Conservation (phyloP, 2,113 vertebrate species). For the Balaenoptera acutorostrata region DNA sequence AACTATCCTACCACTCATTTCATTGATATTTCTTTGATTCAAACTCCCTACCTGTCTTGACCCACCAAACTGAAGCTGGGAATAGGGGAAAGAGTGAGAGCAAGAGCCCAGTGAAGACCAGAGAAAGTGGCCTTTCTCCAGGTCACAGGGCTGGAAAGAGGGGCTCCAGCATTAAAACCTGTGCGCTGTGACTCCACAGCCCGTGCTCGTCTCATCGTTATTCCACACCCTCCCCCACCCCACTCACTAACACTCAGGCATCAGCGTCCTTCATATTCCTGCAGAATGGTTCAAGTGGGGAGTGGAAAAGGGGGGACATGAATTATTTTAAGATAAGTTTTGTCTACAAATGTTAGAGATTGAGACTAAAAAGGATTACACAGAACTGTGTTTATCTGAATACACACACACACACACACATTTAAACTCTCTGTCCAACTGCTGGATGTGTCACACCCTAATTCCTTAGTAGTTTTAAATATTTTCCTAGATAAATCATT, state of each 20-base stretch:
- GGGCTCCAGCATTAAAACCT: neutral
- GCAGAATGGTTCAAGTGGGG: neutral
- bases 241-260: neutral
- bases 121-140: neutral
- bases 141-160: neutral
- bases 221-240: neutral
- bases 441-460: neutral
- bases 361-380: neutral
- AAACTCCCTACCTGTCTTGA: neutral
- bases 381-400: neutral
- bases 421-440: neutral
- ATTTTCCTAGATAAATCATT: neutral
- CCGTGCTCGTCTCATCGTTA: neutral
- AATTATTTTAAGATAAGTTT: neutral
- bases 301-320: neutral
- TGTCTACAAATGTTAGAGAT: neutral
- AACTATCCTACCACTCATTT: neutral
- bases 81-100: neutral
- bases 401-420: neutral
- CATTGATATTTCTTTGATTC: neutral
- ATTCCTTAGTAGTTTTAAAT: neutral
- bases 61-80: neutral
- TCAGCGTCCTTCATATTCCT: neutral
- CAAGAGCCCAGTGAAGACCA: fast-evolving
- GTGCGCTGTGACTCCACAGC: neutral